A percentile compares a stretch with the other conserved stretches of the same genome.
Evolutionary conservation across 1,140 invertebrate species (phyloP).

Genomic region (Lysiphlebus fabarum): DNA sequence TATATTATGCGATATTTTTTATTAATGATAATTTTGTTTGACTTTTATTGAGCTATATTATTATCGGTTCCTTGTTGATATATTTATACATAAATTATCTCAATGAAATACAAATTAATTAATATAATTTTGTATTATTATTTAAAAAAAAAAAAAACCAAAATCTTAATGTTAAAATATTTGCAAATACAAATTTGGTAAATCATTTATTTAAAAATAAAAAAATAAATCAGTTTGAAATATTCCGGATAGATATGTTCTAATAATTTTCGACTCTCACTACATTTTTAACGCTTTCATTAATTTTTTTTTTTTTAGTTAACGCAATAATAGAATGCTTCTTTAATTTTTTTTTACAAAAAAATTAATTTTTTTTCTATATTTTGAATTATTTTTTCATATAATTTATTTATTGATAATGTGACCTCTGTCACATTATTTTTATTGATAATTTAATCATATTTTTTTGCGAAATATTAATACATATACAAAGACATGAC

Average conservation of each 20-base stretch:
- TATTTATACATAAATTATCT: not conserved
- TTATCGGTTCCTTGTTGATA: no score
- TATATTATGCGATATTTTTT: no score
- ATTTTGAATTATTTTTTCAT: constrained; percentile 5
- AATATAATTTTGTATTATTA: no score
- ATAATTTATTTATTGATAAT: constrained; percentile 1
- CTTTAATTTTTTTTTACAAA: not conserved
- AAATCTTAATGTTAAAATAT: no score
- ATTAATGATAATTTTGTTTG: no score
- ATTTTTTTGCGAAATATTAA: no score
- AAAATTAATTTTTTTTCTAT: constrained; percentile 18
- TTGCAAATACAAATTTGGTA: no score
- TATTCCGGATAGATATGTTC: constrained; percentile 6
- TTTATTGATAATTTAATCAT: no score
- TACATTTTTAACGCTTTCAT: constrained; percentile 25
- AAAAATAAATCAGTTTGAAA: constrained; percentile 13
- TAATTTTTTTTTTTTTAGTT: constrained; percentile 15
- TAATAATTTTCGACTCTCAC: constrained; percentile 22
- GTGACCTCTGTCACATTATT: not conserved
- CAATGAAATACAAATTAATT: no score
- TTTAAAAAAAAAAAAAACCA: no score
- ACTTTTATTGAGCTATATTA: no score
- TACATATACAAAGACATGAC: no score
- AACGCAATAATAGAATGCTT: constrained; percentile 5
- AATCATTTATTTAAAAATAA: not conserved